Percentiles rank a stretch among this genome's conserved stretches.
Conservation (phyloP, 2,797 vertebrate genomes). For the Syngnathus rostellatus region DNA sequence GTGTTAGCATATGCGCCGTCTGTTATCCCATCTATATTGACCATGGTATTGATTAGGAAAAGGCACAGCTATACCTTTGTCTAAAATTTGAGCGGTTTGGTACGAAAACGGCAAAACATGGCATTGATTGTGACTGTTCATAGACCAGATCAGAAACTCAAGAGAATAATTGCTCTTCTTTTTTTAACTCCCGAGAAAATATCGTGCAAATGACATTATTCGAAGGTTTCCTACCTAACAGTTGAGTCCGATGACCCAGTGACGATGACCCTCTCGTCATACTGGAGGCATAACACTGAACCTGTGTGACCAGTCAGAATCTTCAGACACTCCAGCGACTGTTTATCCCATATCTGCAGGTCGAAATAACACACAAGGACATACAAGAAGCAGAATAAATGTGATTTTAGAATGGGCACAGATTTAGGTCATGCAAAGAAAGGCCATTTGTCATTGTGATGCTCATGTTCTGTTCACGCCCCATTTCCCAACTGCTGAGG, state of each 20-base stretch:
- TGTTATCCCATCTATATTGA: too few species aligned
- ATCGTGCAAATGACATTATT: background rate
- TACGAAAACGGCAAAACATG: too few species aligned
- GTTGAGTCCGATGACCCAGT: constrained; percentile 97
- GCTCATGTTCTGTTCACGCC: constrained; percentile 31
- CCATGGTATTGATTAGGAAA: too few species aligned
- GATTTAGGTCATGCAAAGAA: constrained; percentile 47
- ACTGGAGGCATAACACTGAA: constrained; percentile 96
- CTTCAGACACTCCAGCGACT: constrained; percentile 95
- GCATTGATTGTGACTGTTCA: background rate
- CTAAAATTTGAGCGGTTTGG: too few species aligned
- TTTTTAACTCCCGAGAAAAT: too few species aligned
- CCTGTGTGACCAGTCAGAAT: constrained; percentile 96
- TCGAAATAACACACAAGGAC: background rate
- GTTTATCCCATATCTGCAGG: constrained; percentile 94
- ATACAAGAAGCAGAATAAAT: background rate
- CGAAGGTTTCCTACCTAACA: constrained; percentile 72
- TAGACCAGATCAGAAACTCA: too few species aligned
- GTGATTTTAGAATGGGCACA: constrained; percentile 31
- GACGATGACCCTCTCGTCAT: constrained; percentile 96
- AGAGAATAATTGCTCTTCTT: background rate
- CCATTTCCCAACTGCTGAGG: constrained; percentile 45
- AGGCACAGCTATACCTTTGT: too few species aligned
- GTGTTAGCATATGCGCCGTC: too few species aligned
- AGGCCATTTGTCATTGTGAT: constrained; percentile 33